Evolutionary conservation across 1,140 invertebrate genomes (phyloP).

Genomic region (Trichoplusia ni): DNA sequence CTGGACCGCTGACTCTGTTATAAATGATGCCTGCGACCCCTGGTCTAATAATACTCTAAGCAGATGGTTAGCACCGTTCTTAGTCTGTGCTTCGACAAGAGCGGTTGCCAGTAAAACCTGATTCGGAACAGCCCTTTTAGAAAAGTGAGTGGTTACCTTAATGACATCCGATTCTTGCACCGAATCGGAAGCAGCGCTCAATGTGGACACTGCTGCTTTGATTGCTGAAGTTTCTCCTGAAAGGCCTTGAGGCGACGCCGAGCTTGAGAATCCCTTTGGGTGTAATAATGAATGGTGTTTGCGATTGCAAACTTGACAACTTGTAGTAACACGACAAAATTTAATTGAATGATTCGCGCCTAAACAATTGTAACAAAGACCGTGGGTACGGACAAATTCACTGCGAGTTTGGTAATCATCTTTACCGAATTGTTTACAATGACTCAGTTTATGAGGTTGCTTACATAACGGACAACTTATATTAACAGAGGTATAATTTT

Average conservation of each 20-base stretch:
- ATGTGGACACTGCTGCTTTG: conserved; percentile 13
- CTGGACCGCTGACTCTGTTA: too few species aligned
- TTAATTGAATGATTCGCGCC: conserved; percentile 33
- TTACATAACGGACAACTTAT: background rate
- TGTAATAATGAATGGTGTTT: conserved; percentile 20
- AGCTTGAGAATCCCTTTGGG: background rate
- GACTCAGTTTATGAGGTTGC: background rate
- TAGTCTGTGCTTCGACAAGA: conserved; percentile 26
- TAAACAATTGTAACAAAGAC: conserved; percentile 36
- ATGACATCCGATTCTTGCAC: background rate
- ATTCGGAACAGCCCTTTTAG: background rate
- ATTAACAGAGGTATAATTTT: too few species aligned
- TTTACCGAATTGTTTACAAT: conserved; percentile 13
- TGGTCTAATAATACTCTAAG: conserved; percentile 38
- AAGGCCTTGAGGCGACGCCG: background rate
- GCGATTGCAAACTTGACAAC: background rate
- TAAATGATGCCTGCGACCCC: conserved; percentile 35
- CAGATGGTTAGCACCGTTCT: conserved; percentile 9
- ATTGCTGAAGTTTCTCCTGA: background rate
- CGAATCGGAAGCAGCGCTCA: background rate
- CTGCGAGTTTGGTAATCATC: background rate
- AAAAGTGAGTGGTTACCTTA: background rate
- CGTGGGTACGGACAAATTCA: background rate
- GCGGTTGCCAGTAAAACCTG: conserved; percentile 37
- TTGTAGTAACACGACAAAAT: background rate